Base-by-base conservation (phyloP, 2,113 vertebrate species). In the Tamias sibiricus region DNA sequence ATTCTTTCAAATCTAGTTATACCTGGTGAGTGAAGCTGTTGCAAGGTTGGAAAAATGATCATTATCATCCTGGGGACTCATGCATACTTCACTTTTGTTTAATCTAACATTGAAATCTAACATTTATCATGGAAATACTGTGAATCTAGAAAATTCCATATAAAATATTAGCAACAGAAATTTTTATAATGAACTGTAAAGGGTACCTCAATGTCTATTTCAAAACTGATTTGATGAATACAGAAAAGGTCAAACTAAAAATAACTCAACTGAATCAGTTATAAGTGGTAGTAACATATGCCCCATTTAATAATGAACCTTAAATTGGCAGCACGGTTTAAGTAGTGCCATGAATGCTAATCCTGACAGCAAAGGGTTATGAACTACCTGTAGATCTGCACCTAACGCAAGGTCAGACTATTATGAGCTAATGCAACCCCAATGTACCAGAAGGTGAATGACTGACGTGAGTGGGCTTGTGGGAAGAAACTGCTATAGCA, bases 191-290 rank as follows among this genome's bases (percentile, higher is more conserved):
- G 77, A 98, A 96, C 96, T 96, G 95, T 97, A 98, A 98, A 99
- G 98, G 96, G 97, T 99, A 98, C 94, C 98, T 98, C 98, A 98
- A 98, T 98, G 98, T 98, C 98, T 99, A 91, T 98, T 99, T 98
- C 97, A 98, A 98, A 98, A 98, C 94, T 98, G 98, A 98, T 98
- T 98, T 98, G 98, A 99, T 98, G 98, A 98, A 98, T 98, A 98
- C 87, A 98, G 98, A 98, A 99, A 99, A 98, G 98, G 98, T 99
- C 99, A 98, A 98, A 97, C 99, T 98, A 99, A 99, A 99, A 99
- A 98, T 99, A 99, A 97, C 98, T 96, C 97, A 96, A 96, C 92
- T 98, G 98, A 98, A 98, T 98, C 97, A 98, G 97, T 98, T 98
- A 97, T 98, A 98, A 98, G 97, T 98, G 59, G 95, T 98, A 98